Base-by-base conservation (phyloP, 23 tunicate genomes). In the Clavelina lepadiformis region DNA sequence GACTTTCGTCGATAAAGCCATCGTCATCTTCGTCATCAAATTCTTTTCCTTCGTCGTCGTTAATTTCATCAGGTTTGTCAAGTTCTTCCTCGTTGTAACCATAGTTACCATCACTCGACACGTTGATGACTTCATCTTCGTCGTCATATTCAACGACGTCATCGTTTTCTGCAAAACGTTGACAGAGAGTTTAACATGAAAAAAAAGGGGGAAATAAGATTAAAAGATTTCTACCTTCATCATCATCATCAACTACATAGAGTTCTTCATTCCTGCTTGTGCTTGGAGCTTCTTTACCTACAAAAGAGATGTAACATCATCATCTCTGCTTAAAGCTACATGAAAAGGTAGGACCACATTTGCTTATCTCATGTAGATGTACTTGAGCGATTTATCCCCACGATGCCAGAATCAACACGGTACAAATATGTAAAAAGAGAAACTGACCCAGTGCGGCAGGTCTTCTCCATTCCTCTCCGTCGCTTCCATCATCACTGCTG, bases 401-500 rank as follows among this genome's bases (percentile, higher is more conserved):
- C 18, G 13, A 44, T 44, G 15, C 15, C 18, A 18, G n/a, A 23
- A 23, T 38, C 23, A 1, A 33, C 56, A 34, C 73, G 4, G 23
- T 28, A 55, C 59, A 56, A 33, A 33, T 56, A 28, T n/a, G n/a
- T n/a, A n/a, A n/a, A n/a, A n/a, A n/a, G n/a, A n/a, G 67, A 61
- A 33, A 28, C 61, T 46, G 37, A 56, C 65, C 70, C 19, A 31
- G 59, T n/a, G 51, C 51, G 18, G 57, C 4, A n/a, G 20, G 59
- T 27, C 59, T 13, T 53, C 22, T 53, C 7, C 23, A 53, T 6
- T 53, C 59, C 55, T 67, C 54, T 77, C 77, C 61, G 31, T 47
- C 81, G 24, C 63, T 79, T 5, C 69, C 91, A 54, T 69, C 93
- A 38, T 77, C 94, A 71, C 94, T 85, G 65, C 94, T 85, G 3